A percentile compares a stretch with the other conserved stretches of the same genome.
Conservation (phyloP, 2,888 invertebrate species). For the Mayetiola destructor region DNA sequence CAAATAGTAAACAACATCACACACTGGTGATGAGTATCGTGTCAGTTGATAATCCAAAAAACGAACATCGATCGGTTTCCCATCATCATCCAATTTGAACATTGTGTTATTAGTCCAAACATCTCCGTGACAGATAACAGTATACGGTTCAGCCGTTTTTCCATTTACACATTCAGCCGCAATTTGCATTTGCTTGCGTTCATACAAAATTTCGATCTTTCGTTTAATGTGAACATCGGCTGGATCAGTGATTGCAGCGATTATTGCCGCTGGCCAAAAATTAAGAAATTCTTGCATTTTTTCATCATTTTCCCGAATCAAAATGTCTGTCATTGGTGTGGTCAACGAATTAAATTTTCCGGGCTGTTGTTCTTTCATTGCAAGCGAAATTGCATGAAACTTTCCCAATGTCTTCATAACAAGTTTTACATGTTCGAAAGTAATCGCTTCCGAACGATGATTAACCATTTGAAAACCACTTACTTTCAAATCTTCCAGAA, state of each 20-base stretch:
- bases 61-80: conserved; percentile 23
- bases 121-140: conserved; percentile 30
- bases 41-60: conserved; percentile 30
- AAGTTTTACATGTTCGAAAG: conserved; percentile 30
- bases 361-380: conserved; percentile 27
- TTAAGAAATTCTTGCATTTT: not conserved
- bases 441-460: conserved; percentile 29
- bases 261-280: not conserved
- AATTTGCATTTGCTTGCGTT: not conserved
- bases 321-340: not conserved
- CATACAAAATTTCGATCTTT: not conserved
- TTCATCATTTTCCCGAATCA: not conserved
- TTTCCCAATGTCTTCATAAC: conserved; percentile 36
- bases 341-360: conserved; percentile 3
- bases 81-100: conserved; percentile 24
- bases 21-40: conserved; percentile 27
- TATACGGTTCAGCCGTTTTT: conserved; percentile 22
- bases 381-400: conserved; percentile 37
- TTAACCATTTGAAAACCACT: conserved; percentile 31
- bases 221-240: not conserved
- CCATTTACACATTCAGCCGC: conserved; percentile 20
- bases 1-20: conserved; percentile 29
- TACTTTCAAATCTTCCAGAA: conserved; percentile 31
- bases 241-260: not conserved
- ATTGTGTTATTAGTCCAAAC: conserved; percentile 31